A percentile compares a stretch with the other conserved stretches of the same genome.
Conservation (phyloP, 2,113 vertebrate species). For the Limanda limanda region DNA sequence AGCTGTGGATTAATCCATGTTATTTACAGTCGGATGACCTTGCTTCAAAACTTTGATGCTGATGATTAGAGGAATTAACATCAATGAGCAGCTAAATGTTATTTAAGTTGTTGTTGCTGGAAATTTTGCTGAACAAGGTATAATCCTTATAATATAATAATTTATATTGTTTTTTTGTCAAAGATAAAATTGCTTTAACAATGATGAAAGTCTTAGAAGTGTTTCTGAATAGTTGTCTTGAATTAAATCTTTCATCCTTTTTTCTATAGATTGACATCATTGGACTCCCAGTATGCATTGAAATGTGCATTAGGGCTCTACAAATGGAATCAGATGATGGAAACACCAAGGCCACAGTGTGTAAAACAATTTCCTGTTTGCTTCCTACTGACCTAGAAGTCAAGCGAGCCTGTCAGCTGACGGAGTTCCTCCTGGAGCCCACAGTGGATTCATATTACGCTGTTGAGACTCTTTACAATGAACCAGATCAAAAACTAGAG, state of each 20-base stretch:
- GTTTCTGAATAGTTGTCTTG: not conserved
- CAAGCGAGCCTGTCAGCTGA: constrained; percentile 96
- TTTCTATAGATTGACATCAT: constrained; percentile 85
- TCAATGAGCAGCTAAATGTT: too few species aligned
- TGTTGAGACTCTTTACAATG: constrained; percentile 96
- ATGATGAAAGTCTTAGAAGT: too few species aligned
- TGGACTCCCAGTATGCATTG: constrained; percentile 92
- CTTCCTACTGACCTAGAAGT: constrained; percentile 95
- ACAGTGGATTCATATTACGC: constrained; percentile 97
- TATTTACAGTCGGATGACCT: not conserved
- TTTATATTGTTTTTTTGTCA: too few species aligned
- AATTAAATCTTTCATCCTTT: constrained; percentile 40
- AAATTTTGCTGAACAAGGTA: not conserved
- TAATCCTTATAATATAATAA: not conserved
- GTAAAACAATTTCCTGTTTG: constrained; percentile 97
- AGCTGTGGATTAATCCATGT: not conserved
- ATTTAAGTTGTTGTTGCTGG: not conserved
- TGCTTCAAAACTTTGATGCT: not conserved
- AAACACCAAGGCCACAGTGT: constrained; percentile 93
- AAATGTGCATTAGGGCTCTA: constrained; percentile 93
- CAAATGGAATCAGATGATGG: constrained; percentile 89
- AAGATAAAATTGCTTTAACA: too few species aligned
- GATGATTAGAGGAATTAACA: not conserved
- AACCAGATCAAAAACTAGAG: constrained; percentile 97
- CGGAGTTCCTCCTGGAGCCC: constrained; percentile 95